phyloP scores from a whole-genome alignment of 2,888 invertebrate species.

The Archips xylosteana region DNA sequence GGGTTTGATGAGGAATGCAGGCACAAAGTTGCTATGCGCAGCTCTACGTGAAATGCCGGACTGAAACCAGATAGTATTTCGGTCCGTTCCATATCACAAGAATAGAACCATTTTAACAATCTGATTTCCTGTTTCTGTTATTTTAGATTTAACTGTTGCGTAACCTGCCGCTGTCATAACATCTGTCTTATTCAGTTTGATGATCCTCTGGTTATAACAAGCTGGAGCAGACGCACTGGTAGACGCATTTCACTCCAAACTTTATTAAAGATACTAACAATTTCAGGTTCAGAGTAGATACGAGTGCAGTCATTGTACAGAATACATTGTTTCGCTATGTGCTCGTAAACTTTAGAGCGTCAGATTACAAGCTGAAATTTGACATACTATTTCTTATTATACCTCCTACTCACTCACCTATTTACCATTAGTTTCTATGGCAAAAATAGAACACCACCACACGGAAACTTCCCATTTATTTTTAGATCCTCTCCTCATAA shows the following conservation, averaged over 20 bases:
- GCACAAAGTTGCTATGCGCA: constrained; percentile 53
- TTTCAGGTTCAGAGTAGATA: no score
- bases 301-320: no score
- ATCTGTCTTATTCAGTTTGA: constrained; percentile 32
- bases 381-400: background rate
- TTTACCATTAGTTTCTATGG: constrained; percentile 2
- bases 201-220: constrained; percentile 17
- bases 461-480: constrained; percentile 33
- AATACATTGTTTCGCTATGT: no score
- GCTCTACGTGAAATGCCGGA: constrained; percentile 51
- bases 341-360: background rate
- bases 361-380: background rate
- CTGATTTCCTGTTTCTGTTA: constrained; percentile 58
- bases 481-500: constrained; percentile 27
- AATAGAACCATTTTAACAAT: constrained; percentile 59
- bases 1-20: constrained; percentile 42
- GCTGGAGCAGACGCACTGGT: constrained; percentile 29
- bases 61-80: constrained; percentile 58
- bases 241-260: constrained; percentile 11
- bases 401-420: background rate
- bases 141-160: constrained; percentile 35
- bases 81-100: constrained; percentile 50
- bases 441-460: constrained; percentile 21
- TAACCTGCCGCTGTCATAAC: constrained; percentile 41
- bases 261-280: background rate